Percentiles rank a stretch among this genome's conserved stretches.
Evolutionary conservation across 2,797 vertebrate genomes (phyloP).

Genomic region (Hyperoplus lanceolatus): DNA sequence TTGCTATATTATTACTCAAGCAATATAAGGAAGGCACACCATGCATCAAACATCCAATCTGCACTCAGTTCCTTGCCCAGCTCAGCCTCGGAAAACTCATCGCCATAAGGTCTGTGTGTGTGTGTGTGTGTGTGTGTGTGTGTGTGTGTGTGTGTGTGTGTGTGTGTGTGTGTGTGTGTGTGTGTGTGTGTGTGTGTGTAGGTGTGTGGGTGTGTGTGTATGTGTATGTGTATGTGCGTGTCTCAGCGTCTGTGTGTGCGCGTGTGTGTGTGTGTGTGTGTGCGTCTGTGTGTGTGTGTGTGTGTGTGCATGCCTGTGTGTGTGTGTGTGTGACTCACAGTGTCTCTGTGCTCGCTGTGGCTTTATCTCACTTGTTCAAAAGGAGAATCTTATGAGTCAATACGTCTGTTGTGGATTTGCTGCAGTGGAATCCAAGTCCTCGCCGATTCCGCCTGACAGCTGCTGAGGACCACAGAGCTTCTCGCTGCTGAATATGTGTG

Average conservation of each 20-base stretch:
- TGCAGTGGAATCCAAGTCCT: conserved; percentile 61
- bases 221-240: conserved; percentile 43
- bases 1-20: not conserved
- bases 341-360: conserved; percentile 52
- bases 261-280: not conserved
- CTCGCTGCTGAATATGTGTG: conserved; percentile 20
- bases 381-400: conserved; percentile 38
- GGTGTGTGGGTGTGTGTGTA: conserved; percentile 19
- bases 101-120: conserved; percentile 42
- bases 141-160: too few species aligned
- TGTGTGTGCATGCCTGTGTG: conserved; percentile 16
- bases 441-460: conserved; percentile 53
- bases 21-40: conserved; percentile 15
- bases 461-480: conserved; percentile 37
- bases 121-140: not conserved
- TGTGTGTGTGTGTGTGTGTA: not conserved
- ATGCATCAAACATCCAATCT: conserved; percentile 52
- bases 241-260: too few species aligned
- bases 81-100: conserved; percentile 48
- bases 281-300: not conserved
- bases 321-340: conserved; percentile 60
- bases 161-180: conserved; percentile 2
- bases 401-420: conserved; percentile 46
- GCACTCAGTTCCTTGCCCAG: conserved; percentile 44
- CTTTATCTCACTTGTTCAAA: conserved; percentile 48